Evolutionary conservation across 2,888 invertebrate species (phyloP), one percentile per base, ranked within the genome.

Genomic region (Caenorhabditis sp.): DNA sequence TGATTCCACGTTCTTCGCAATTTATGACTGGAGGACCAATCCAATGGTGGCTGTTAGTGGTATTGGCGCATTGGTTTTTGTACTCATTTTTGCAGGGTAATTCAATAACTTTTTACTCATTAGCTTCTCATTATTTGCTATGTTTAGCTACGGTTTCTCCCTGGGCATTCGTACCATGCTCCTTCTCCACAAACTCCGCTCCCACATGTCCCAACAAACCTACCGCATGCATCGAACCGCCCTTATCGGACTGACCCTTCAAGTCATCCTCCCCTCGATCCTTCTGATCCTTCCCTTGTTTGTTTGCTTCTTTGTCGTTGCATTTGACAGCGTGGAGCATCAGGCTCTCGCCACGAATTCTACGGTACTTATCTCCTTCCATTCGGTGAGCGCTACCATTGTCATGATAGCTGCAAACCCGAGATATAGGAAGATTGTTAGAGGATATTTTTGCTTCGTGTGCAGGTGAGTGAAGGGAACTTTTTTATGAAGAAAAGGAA

Each of bases 221-320:
- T 72, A 64, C 55, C 55, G 35, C 47, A 32, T 64, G 56, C 72
- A 72, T 26, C 26, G 28, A 50, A 64, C 55, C n/a, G 64, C 64
- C 4, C 50, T 72, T 2, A 47, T 72, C 35, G 26, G 64, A 9
- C 44, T 72, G 9, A 15, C 15, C 6, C 60, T 60, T 8, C 60
- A 60, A 40, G 60, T 60, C 22, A 8, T 60, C 22, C 20, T 60
- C 9, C 60, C 60, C 11, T 37, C 60, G 2, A 24, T 40, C 8
- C 40, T 60, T 15, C 20, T 60, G 8, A 24, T 60, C 4, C 28
- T 35, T 11, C 58, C 58, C 20, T 37, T 58, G 2, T 58, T 32
- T 22, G n/a, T 37, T 2, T 58, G 37, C 22, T 20, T 58, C 20
- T 58, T 1, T 2, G 37, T 58, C 9, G 13, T 58, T 13, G 18